These are phyloP conservation scores for Mayetiola destructor DNA, from an alignment of 2,888 invertebrate species.

Conservation along the genomic window DNA sequence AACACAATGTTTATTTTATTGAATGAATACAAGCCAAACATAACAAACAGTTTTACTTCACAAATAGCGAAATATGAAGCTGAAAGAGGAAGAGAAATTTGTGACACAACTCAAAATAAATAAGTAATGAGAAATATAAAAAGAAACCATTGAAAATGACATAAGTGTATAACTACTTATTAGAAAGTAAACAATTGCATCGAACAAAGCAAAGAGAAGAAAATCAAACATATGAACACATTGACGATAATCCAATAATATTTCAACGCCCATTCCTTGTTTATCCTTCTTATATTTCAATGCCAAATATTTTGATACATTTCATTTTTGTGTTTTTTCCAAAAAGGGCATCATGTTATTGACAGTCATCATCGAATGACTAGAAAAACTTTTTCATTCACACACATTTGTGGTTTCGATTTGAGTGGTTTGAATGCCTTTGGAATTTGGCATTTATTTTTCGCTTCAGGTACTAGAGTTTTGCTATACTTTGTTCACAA, in stretches of 20 bases:
- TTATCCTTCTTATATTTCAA: not conserved
- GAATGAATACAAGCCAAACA: not conserved
- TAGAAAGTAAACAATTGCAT: not conserved
- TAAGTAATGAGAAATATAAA: not conserved
- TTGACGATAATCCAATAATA: constrained; percentile 9
- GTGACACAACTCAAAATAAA: no score
- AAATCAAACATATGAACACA: constrained; percentile 1
- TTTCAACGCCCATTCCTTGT: not conserved
- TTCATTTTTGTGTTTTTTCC: no score
- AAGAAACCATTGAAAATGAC: not conserved
- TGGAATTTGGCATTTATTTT: no score
- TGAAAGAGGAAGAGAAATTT: not conserved
- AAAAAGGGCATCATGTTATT: no score
- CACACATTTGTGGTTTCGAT: no score
- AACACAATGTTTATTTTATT: not conserved
- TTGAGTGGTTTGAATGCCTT: no score
- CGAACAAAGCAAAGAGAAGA: not conserved
- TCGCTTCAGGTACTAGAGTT: no score
- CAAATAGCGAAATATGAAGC: no score
- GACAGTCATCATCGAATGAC: no score
- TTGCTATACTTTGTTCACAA: no score
- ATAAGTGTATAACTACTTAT: constrained; percentile 9
- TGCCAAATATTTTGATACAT: no score
- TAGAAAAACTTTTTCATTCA: no score
- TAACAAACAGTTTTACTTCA: not conserved